Conservation (phyloP, 2,113 vertebrate species). For the Heloderma charlesbogerti region DNA sequence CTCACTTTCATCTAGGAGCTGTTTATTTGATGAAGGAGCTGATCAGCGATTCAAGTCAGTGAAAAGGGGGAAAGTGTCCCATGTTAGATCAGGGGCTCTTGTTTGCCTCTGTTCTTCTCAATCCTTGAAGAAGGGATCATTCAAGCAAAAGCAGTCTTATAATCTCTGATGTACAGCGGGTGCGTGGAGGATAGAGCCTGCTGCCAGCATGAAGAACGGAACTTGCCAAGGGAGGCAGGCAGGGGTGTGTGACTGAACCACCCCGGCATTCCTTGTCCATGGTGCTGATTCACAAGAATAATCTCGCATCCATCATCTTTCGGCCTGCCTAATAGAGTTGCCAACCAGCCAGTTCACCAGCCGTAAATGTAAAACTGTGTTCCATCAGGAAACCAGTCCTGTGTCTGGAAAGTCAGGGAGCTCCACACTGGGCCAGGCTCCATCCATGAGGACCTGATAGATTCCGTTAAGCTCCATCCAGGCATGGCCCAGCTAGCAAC, state of each 20-base stretch:
- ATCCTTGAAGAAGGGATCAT: not conserved
- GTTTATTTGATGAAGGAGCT: not conserved
- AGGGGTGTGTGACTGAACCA: not conserved
- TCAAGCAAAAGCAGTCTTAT: not conserved
- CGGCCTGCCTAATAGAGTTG: not conserved
- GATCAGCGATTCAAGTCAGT: not conserved
- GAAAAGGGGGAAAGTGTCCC: not conserved
- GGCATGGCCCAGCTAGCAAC: not conserved
- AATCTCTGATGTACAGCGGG: not conserved
- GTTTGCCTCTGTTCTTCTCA: not conserved
- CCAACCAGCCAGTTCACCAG: not conserved
- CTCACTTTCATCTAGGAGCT: not conserved
- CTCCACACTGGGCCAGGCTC: not conserved
- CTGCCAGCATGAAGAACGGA: not conserved
- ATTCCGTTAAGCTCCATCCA: not conserved
- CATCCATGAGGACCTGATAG: not conserved
- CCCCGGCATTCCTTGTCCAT: slow-evolving; percentile 6
- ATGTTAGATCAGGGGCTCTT: not conserved
- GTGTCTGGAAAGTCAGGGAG: not conserved
- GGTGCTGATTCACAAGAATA: slow-evolving; percentile 4
- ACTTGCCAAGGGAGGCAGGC: not conserved
- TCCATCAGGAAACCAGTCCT: not conserved
- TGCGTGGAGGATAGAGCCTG: not conserved
- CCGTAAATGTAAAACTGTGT: not conserved
- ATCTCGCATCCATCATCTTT: too few species aligned